Percentiles rank a stretch among this genome's conserved stretches.
Conservation (phyloP, 1,140 invertebrate genomes). For the Drosophila parabipectinata region DNA sequence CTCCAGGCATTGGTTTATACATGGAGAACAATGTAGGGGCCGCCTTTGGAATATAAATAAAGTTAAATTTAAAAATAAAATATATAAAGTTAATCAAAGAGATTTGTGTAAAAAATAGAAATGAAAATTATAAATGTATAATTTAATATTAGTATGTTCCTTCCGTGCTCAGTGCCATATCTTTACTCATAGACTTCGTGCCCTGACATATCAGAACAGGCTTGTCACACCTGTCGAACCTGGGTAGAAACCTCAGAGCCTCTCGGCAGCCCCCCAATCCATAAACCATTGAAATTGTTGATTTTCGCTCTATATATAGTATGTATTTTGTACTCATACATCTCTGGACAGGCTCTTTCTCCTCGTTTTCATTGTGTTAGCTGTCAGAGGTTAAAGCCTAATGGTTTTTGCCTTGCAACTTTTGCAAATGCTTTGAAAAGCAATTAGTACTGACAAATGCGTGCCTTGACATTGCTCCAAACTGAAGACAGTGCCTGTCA, state of each 20-base stretch:
- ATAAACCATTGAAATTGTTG: constrained; percentile 25
- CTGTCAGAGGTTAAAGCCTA: constrained; percentile 27
- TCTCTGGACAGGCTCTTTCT: constrained; percentile 8
- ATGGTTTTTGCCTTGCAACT: constrained; percentile 26
- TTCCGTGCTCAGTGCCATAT: constrained; percentile 2
- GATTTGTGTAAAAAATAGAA: too few relatives aligned
- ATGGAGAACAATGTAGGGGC: background rate
- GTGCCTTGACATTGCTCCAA: constrained; percentile 40
- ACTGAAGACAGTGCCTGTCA: constrained; percentile 47
- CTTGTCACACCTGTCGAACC: constrained; percentile 59
- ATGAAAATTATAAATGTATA: too few relatives aligned
- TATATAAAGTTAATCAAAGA: background rate
- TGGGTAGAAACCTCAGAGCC: constrained; percentile 43
- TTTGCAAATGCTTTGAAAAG: constrained; percentile 61
- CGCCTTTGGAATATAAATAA: background rate
- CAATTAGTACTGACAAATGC: constrained; percentile 72
- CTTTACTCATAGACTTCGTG: constrained; percentile 50
- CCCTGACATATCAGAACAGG: constrained; percentile 45
- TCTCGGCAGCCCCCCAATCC: background rate
- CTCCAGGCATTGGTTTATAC: background rate
- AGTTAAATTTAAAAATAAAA: background rate
- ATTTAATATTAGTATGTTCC: background rate
- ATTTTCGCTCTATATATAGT: constrained; percentile 13
- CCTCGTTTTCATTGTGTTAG: background rate
- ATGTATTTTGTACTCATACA: constrained; percentile 15